Evolutionary conservation across 2,888 invertebrate genomes (phyloP), one percentile per base, ranked within the genome.

Genomic region (Ochropacha duplaris): DNA sequence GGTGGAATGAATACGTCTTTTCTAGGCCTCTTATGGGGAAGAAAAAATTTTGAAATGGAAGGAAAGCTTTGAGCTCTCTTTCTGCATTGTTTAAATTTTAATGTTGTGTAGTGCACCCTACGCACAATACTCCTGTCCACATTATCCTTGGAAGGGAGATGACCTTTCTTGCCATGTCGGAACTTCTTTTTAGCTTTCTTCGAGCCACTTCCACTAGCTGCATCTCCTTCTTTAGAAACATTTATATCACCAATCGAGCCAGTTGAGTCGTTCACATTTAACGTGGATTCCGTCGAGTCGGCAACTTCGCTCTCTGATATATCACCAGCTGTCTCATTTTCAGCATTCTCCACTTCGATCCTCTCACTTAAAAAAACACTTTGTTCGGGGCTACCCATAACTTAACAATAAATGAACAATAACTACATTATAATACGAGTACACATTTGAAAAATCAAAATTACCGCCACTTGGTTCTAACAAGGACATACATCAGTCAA

Each of bases 1-100:
- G 99, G 98, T 55, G 98, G 96, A 74, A 98, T 96, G 68, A 96
- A 95, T 57, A 94, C 94, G 68, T 96, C 95, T 74, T 96, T 96
- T 66, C 96, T 95, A 55, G 96, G 94, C 58, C 96, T 94, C 75
- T 96, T 96, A 72, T 95, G 94, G 0, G 96, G 95, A 54, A 96
- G 93, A 80, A 95, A 95, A 83, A 96, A 96, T 81, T 97, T 97
- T 2, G 95, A 95, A 70, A 94, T 93, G 22, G 94, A 93, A 26
- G 94, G 94, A 72, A 95, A 95, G 76, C 94, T 95, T 79, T 95
- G 95, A 49, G 95, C 93, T 52, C 96, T 93, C 83, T 96, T 96
- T 34, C 96, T 92, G 36, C 84, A 87, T 82, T 86, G 92, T 76
- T 85, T 94, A 72, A 86, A 93, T 70, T 92, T 93, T 54, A 87